phyloP scores from a whole-genome alignment of 1,140 invertebrate genomes.

The Dreissena polymorpha region DNA sequence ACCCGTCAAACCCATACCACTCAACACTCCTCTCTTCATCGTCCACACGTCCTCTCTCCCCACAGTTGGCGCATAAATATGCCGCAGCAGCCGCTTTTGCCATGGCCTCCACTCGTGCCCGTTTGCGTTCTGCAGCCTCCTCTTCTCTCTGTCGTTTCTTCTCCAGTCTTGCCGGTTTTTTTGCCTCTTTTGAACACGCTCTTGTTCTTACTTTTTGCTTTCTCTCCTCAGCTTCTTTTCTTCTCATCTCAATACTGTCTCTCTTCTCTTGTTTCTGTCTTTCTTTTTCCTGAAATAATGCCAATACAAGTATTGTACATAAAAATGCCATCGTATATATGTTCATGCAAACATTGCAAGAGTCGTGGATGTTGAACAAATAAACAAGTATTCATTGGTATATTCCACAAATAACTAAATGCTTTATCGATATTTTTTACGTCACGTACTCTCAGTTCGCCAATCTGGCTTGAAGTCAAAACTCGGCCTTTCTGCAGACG shows the following conservation, averaged over 20 bases:
- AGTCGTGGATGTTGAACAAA: too few species aligned
- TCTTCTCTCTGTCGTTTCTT: constrained; percentile 9
- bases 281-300: constrained; percentile 7
- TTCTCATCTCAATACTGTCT: not conserved
- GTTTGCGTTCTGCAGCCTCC: not conserved
- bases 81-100: not conserved
- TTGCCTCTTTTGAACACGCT: not conserved
- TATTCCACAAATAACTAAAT: too few species aligned
- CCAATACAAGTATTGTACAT: too few species aligned
- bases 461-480: too few species aligned
- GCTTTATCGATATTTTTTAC: too few species aligned
- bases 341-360: too few species aligned
- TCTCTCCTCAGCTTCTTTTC: not conserved
- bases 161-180: not conserved
- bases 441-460: too few species aligned
- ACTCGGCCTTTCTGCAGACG: too few species aligned
- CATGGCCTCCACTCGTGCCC: not conserved
- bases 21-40: not conserved
- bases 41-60: not conserved
- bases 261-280: not conserved
- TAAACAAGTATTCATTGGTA: too few species aligned
- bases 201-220: not conserved
- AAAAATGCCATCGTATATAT: too few species aligned
- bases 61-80: not conserved
- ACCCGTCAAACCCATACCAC: constrained; percentile 17